Conservation (phyloP, 2,888 invertebrate genomes). For the Dicyrtoma fusca region DNA sequence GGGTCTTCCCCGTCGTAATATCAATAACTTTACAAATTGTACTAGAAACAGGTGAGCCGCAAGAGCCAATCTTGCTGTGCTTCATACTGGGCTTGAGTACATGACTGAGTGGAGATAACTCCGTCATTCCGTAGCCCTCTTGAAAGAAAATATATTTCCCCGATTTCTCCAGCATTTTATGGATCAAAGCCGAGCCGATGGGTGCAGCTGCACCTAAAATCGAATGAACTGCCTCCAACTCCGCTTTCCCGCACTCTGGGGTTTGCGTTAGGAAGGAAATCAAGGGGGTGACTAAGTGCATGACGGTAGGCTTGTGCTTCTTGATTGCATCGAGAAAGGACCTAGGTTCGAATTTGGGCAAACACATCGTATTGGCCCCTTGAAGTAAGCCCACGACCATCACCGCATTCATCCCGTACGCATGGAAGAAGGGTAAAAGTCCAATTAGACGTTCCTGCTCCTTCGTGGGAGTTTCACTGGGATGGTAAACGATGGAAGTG, state of each 20-base stretch:
- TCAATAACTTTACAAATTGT: constrained; percentile 70
- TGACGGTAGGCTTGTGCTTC: constrained; percentile 62
- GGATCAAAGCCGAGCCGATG: constrained; percentile 62
- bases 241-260: constrained; percentile 69
- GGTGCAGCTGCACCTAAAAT: constrained; percentile 72
- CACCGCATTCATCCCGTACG: constrained; percentile 74
- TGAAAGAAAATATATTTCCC: constrained; percentile 46
- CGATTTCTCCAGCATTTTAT: constrained; percentile 64
- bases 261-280: constrained; percentile 74
- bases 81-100: constrained; percentile 27
- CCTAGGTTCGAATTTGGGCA: constrained; percentile 72
- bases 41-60: not conserved
- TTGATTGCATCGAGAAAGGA: constrained; percentile 70
- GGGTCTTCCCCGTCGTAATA: constrained; percentile 62
- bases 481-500: not conserved
- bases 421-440: constrained; percentile 58
- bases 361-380: constrained; percentile 65
- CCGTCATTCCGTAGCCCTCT: constrained; percentile 70
- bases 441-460: constrained; percentile 43
- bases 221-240: constrained; percentile 68
- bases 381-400: constrained; percentile 66
- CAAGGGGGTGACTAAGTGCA: constrained; percentile 73
- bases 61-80: constrained; percentile 43
- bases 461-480: not conserved
- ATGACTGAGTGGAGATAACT: constrained; percentile 63